phyloP scores from a whole-genome alignment of 1,140 invertebrate genomes.

The Heliconius himera region DNA sequence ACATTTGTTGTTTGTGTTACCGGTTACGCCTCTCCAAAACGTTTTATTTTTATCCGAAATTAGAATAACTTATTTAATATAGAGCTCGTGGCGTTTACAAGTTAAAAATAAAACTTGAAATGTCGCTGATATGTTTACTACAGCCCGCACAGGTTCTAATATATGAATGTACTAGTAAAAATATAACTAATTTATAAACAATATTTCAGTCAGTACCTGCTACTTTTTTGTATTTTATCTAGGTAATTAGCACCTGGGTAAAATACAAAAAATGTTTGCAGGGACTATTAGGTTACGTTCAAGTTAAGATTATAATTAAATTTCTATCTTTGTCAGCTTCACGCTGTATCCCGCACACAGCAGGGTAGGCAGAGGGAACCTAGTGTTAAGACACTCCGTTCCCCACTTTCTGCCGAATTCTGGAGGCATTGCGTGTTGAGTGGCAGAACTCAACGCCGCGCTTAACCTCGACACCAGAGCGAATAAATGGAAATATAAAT shows the following conservation, averaged over 20 bases:
- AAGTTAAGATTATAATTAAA: not conserved
- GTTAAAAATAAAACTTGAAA: constrained; percentile 41
- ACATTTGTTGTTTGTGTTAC: constrained; percentile 21
- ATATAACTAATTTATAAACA: not conserved
- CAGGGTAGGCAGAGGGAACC: too few species aligned
- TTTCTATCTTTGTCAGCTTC: not conserved
- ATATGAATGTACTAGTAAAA: not conserved
- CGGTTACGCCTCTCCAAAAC: constrained; percentile 29
- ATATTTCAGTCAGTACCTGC: not conserved
- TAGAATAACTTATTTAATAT: constrained; percentile 30
- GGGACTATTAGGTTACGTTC: not conserved
- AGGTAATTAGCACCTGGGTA: not conserved
- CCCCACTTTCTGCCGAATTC: too few species aligned
- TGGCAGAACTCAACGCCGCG: too few species aligned
- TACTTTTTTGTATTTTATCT: not conserved
- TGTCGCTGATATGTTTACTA: constrained; percentile 37
- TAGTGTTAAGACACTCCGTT: too few species aligned
- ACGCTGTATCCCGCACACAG: too few species aligned
- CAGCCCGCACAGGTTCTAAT: constrained; percentile 30
- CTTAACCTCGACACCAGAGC: too few species aligned
- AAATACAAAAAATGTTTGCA: not conserved
- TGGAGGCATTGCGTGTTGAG: too few species aligned
- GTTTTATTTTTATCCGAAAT: constrained; percentile 22
- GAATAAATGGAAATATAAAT: too few species aligned
- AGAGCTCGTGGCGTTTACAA: constrained; percentile 10